Base-by-base conservation (phyloP, 2,797 vertebrate genomes). In the Poecile montanus region DNA sequence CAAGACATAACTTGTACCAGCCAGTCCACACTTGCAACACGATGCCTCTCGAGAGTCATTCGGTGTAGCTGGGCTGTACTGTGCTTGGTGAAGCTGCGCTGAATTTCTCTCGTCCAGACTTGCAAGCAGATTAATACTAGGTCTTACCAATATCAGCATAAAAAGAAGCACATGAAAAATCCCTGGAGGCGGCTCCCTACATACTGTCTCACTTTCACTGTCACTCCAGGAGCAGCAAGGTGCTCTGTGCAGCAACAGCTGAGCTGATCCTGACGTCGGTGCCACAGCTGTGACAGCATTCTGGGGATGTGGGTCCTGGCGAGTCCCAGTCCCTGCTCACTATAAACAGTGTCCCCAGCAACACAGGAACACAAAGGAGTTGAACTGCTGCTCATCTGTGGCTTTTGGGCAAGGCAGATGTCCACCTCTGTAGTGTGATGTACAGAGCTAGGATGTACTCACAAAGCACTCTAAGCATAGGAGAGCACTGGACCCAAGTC, bases 321-420 rank as follows among this genome's bases (percentile, higher is more conserved):
- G 0, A 53, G 56, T 25, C 27, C 1, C 1, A 25, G 20, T 63
- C 45, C 53, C n/a, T 29, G 0, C 1, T 88, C 0, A 0, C 62
- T 45, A 5, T 11, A 16, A 72, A 32, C 67, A 26, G 16, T 9
- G 5, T 30, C 23, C 4, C 5, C 44, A 44, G 45, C 3, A 9
- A 60, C 48, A 34, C 44, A 60, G 40, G 38, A 80, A 40, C 40
- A 32, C 0, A 1, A 14, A 44, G 47, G 32, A 80, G 30, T 25
- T n/a, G n/a, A 90, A 9, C 16, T 50, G n/a, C 68, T 73, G 56
- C 48, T 66, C 20, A 6, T 30, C 48, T 45, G 21, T 54, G 8
- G 0, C 27, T 74, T 80, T 36, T 34, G 53, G 53, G 16, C 13
- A 60, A 74, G 65, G 70, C 45, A 72, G 42, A 22, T 65, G 32